Percentiles rank a stretch among this genome's conserved stretches.
Conservation (phyloP, 2,113 vertebrate species). For the Gymnobelideus leadbeateri region DNA sequence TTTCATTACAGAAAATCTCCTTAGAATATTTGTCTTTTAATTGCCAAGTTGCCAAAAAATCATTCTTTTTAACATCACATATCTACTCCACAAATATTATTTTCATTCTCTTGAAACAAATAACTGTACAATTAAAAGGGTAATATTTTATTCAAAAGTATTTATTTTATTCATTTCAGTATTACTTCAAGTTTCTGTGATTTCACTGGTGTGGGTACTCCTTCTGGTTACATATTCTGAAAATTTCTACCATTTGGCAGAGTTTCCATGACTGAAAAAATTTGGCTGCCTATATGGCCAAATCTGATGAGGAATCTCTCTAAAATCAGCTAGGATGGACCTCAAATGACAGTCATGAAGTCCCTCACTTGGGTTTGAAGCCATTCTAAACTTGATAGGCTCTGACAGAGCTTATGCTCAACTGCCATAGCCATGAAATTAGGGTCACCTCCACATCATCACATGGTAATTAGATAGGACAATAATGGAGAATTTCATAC, state of each 20-base stretch:
- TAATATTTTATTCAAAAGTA: conserved; percentile 22
- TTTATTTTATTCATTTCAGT: conserved; percentile 27
- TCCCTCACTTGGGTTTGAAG: background rate
- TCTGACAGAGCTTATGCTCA: background rate
- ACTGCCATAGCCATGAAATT: background rate
- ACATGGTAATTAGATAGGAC: background rate
- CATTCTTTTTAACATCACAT: conserved; percentile 27
- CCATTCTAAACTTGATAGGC: background rate
- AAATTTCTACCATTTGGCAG: background rate
- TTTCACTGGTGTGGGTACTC: background rate
- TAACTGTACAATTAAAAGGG: conserved; percentile 60
- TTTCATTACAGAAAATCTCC: background rate
- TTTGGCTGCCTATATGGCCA: background rate
- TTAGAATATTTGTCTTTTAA: conserved; percentile 31
- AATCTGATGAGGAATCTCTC: background rate
- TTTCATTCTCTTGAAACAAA: conserved; percentile 63
- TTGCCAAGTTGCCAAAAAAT: conserved; percentile 31
- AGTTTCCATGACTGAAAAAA: background rate
- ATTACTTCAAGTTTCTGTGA: conserved; percentile 44
- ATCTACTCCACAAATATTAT: conserved; percentile 53
- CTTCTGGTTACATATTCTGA: background rate
- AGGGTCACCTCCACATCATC: background rate
- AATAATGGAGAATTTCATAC: background rate
- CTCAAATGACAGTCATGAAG: background rate
- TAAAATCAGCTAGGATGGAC: background rate